These are phyloP conservation scores for Siniperca chuatsi DNA, from an alignment of 2,113 vertebrate genomes.

Conservation along the genomic window DNA sequence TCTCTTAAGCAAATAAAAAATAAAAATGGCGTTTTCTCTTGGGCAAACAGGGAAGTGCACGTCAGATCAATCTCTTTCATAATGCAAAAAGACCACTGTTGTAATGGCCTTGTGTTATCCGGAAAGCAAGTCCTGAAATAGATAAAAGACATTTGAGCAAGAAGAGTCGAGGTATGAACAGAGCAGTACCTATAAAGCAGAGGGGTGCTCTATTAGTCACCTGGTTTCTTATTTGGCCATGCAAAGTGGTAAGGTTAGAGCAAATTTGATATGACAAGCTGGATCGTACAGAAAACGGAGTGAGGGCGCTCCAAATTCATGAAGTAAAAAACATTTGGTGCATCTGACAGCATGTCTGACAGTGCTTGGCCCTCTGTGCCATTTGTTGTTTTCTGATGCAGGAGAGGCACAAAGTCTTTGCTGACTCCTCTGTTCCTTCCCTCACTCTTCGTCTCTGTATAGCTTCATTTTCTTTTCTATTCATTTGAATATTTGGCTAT, in stretches of 20 bases:
- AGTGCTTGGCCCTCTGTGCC: conserved; percentile 65
- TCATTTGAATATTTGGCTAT: conserved; percentile 44
- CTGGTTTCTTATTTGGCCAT: conserved; percentile 50
- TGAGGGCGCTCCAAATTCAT: conserved; percentile 38
- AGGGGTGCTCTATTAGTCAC: conserved; percentile 51
- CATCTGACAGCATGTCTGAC: conserved; percentile 74
- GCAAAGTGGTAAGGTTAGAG: conserved; percentile 49
- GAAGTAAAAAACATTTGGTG: conserved; percentile 53
- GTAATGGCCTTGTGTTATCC: conserved; percentile 61
- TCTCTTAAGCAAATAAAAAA: conserved; percentile 66
- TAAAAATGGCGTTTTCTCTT: conserved; percentile 62
- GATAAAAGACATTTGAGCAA: conserved; percentile 54
- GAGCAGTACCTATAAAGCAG: conserved; percentile 41
- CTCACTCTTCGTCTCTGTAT: conserved; percentile 46
- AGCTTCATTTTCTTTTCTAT: conserved; percentile 47
- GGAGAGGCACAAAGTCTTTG: conserved; percentile 68
- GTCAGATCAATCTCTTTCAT: conserved; percentile 72
- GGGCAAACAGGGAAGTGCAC: conserved; percentile 50
- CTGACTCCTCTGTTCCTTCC: conserved; percentile 75
- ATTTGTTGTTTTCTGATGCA: conserved; percentile 61
- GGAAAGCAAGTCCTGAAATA: conserved; percentile 74
- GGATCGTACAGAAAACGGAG: conserved; percentile 34
- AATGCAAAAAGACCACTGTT: conserved; percentile 67
- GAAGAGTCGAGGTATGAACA: conserved; percentile 31
- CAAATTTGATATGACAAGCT: conserved; percentile 60